Evolutionary conservation across 2,797 vertebrate species (phyloP).

Genomic region (Yasuhikotakia modesta): DNA sequence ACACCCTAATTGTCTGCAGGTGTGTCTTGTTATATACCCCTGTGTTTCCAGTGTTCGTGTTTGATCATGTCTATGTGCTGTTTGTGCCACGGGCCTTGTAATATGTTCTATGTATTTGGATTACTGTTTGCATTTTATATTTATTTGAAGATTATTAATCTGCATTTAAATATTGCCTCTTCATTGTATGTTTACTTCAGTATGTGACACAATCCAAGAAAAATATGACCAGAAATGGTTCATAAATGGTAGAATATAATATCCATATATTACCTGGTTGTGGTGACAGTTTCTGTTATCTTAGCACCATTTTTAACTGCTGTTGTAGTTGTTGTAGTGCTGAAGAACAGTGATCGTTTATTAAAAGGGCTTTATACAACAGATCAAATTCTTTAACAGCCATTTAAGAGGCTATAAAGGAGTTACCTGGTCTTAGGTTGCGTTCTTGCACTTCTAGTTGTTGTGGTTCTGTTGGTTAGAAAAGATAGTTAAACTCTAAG

Average conservation of each 20-base stretch:
- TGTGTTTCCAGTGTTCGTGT: no score
- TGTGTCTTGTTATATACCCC: no score
- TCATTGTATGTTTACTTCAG: no score
- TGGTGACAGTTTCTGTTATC: slow-evolving; percentile 69
- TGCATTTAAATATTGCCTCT: no score
- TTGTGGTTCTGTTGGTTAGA: slow-evolving; percentile 47
- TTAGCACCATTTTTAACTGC: slow-evolving; percentile 60
- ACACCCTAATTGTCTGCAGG: no score
- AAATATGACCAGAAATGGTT: no score
- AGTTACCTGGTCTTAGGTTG: slow-evolving; percentile 66
- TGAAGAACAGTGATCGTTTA: slow-evolving; percentile 52
- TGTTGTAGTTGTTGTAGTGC: slow-evolving; percentile 62
- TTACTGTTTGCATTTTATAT: no score
- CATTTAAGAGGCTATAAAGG: slow-evolving; percentile 7
- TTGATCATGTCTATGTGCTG: no score
- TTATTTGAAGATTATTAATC: no score
- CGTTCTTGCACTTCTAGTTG: slow-evolving; percentile 47
- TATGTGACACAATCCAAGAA: no score
- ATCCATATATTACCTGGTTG: slow-evolving; percentile 49
- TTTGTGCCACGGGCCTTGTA: no score
- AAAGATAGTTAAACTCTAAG: slow-evolving; percentile 32
- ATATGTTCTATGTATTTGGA: no score
- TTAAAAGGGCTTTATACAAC: background rate
- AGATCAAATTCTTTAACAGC: background rate
- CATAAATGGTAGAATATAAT: background rate